Evolutionary conservation across 2,797 vertebrate genomes (phyloP), one percentile per base, ranked within the genome.

Genomic region (Lates japonicus): DNA sequence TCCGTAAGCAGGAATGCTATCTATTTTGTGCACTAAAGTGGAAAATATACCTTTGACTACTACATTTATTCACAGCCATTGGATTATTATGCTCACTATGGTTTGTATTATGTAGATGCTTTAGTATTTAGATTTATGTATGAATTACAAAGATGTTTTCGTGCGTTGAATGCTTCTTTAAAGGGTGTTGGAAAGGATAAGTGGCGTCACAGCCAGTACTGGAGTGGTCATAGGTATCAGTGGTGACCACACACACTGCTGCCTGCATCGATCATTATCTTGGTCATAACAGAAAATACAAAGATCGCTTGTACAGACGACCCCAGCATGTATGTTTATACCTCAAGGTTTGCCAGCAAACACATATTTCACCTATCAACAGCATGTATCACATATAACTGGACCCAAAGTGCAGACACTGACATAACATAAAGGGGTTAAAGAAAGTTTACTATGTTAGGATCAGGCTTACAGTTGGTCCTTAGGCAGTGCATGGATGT

Each of bases 391-490:
- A 54, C 8, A 48, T 29, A 13, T 29, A 13, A 62, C 20, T 35
- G 7, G 5, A 42, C 9, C 6, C 16, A 49, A 49, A 48, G 44
- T 10, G 3, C 20, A 42, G 22, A 54, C 19, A 10, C 48, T 63
- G 55, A 57, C 2, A 2, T 3, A 17, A 20, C 7, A 39, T 7
- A 52, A 60, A 63, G 14, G 19, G 14, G 62, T 42, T 20, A 74
- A 61, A 68, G 20, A 35, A 39, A 41, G 55, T 62, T 58, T 33
- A 31, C 7, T 66, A 4, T 29, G 25, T 80, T 42, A 54, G n/a
- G 35, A 65, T 55, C 35, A 74, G 19, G 11, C 69, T 70, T 41
- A 66, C 48, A 55, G 31, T 48, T 60, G 13, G 29, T 70, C n/a
- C n/a, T n/a, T n/a, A n/a, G n/a, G n/a, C n/a, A n/a, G n/a, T n/a